Evolutionary conservation across 2,888 invertebrate species (phyloP).

Genomic region (Torymus auratus): DNA sequence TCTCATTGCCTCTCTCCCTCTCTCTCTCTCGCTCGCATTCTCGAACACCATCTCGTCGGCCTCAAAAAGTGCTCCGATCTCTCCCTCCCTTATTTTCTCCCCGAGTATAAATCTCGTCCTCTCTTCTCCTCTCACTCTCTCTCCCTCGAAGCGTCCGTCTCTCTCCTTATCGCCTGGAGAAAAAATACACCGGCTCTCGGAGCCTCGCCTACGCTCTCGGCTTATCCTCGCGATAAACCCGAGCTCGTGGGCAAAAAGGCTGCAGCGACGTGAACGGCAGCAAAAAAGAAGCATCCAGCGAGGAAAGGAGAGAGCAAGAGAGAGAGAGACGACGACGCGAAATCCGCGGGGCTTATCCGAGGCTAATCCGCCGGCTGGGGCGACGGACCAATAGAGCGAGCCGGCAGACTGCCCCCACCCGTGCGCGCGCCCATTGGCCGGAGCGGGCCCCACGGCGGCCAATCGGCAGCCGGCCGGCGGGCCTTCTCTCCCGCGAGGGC

Average conservation of each 20-base stretch:
- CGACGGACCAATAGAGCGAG: constrained; percentile 63
- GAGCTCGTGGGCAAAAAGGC: constrained; percentile 10
- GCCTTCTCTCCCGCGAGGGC: constrained; percentile 56
- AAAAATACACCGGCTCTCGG: constrained; percentile 33
- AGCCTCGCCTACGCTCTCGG: constrained; percentile 65
- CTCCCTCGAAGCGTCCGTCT: too few relatives aligned
- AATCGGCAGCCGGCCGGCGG: constrained; percentile 59
- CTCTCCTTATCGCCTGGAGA: constrained; percentile 30
- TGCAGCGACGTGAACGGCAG: constrained; percentile 8
- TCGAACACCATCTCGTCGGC: neutral
- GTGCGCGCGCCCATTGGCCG: constrained; percentile 56
- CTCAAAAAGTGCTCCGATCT: constrained; percentile 28
- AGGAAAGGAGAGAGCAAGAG: constrained; percentile 25
- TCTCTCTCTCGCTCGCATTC: constrained; percentile 16
- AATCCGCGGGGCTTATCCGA: constrained; percentile 54
- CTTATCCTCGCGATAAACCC: constrained; percentile 41
- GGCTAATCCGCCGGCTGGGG: constrained; percentile 43
- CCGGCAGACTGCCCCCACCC: constrained; percentile 38
- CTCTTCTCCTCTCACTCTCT: constrained; percentile 2
- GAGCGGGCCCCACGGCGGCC: constrained; percentile 44
- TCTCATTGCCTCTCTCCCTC: constrained; percentile 16
- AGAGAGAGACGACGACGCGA: constrained; percentile 6
- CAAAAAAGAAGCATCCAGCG: constrained; percentile 17
- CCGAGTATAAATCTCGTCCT: constrained; percentile 46
- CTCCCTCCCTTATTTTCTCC: constrained; percentile 28